Evolutionary conservation across 2,113 vertebrate species (phyloP).

Genomic region (Psilopsiagon aurifrons): DNA sequence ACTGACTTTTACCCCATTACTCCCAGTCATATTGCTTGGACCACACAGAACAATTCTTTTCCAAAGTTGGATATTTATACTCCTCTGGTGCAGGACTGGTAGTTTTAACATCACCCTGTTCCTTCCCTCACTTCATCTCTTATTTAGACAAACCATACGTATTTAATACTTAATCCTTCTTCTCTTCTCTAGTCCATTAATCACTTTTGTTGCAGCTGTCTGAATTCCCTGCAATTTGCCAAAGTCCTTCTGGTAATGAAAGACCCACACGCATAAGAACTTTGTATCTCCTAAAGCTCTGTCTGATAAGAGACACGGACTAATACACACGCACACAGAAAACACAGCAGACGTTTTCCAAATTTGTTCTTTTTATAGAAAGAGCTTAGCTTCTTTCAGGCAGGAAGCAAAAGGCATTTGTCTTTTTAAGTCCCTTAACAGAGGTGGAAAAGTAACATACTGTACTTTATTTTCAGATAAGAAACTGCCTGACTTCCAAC

Average conservation of each 20-base stretch:
- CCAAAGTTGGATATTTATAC: not conserved
- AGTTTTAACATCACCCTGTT: not conserved
- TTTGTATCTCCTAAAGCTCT: not conserved
- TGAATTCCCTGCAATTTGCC: not conserved
- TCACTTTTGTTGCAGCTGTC: conserved; percentile 8
- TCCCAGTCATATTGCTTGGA: not conserved
- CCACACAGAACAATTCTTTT: not conserved
- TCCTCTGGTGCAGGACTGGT: not conserved
- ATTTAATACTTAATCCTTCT: not conserved
- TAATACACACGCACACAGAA: not conserved
- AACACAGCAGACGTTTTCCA: not conserved
- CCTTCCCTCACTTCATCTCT: not conserved
- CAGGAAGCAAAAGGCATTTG: conserved; percentile 20
- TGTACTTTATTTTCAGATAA: not conserved
- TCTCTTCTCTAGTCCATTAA: not conserved
- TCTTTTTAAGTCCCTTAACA: not conserved
- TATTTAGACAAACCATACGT: not conserved
- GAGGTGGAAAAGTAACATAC: not conserved
- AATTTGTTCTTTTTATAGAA: conserved; percentile 8
- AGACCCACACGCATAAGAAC: not conserved
- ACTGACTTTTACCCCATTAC: not conserved
- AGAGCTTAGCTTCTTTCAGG: not conserved
- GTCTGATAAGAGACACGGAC: not conserved
- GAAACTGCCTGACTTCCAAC: conserved; percentile 3
- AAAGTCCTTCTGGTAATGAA: not conserved